Base-by-base conservation (phyloP, 2,113 vertebrate species). In the Festucalex cinctus region DNA sequence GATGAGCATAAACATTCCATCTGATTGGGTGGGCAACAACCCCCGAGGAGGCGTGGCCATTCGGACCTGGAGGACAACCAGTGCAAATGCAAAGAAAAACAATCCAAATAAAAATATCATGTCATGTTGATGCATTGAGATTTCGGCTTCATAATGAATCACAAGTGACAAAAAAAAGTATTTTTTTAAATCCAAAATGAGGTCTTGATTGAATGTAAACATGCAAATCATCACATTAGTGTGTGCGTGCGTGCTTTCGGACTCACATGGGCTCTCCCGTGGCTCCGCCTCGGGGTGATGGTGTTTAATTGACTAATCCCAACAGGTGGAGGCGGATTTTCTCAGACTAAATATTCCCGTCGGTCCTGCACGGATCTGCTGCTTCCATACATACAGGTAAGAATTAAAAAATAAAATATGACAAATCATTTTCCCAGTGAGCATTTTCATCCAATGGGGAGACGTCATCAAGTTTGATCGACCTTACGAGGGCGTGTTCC, bases 221-320 rank as follows among this genome's bases (percentile, higher is more conserved):
- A 4, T 36, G 17, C 36, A 10, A 59, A 58, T 1, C 56, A 56
- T 28, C 16, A 28, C 24, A 28, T 3, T 54, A 9, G 48, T 12
- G 49, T 16, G 49, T 24, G 49, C 12, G 22, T 26, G 53, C 6
- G 17, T 35, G n/a, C 22, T 22, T 41, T 37, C 57, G 37, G 26
- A 51, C 61, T 79, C 60, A 79, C 61, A 17, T 6, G 65, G 44
- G 19, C 22, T 62, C 17, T 65, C 65, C 19, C 22, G 57, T 68
- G 35, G 71, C 89, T 82, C 80, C 82, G 37, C 84, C 80, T 63
- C 66, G 35, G 36, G 9, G 26, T 54, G 65, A 84, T 75, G 76
- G 70, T 16, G 2, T 37, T 71, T 89, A 89, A 87, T 79, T 78
- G 83, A 79, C 81, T 88, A 79, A 84, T n/a, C 69, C 46, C 24